These are phyloP conservation scores for Asarcornis scutulata DNA, from an alignment of 2,113 vertebrate genomes.

Conservation along the genomic window DNA sequence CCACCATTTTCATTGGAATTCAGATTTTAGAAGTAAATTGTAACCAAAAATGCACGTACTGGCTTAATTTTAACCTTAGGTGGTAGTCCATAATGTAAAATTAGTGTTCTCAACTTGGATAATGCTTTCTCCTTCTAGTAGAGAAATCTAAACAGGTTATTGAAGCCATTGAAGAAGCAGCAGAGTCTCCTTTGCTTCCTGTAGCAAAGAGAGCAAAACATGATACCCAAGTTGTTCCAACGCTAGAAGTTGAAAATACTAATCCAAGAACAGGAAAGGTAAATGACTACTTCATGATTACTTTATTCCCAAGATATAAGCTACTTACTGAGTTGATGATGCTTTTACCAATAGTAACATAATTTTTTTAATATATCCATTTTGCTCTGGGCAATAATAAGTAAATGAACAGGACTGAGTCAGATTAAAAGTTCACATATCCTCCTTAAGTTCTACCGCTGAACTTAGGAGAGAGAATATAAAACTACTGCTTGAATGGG, in stretches of 20 bases:
- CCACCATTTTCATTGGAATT: background rate
- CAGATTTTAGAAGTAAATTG: background rate
- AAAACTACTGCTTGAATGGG: background rate
- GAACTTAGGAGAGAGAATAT: background rate
- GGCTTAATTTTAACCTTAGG: background rate
- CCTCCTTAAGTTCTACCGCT: background rate
- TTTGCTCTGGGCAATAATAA: background rate
- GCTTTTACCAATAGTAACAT: too few species aligned
- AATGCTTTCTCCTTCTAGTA: background rate
- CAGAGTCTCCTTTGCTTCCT: constrained; percentile 9
- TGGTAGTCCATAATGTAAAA: background rate
- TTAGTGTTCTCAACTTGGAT: background rate
- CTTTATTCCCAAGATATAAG: background rate
- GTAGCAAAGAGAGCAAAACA: constrained; percentile 52
- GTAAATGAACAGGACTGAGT: background rate
- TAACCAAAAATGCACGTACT: background rate
- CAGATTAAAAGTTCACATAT: background rate
- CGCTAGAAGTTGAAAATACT: constrained; percentile 24
- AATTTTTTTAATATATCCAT: background rate
- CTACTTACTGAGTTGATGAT: background rate
- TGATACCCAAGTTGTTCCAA: constrained; percentile 26
- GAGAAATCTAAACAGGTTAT: background rate
- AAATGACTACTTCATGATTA: background rate
- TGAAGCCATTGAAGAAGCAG: background rate
- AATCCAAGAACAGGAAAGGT: constrained; percentile 59